A percentile compares a stretch with the other conserved stretches of the same genome.
These are phyloP conservation scores for Bombus sylvicola DNA, from an alignment of 1,140 invertebrate genomes.

Conservation along the genomic window DNA sequence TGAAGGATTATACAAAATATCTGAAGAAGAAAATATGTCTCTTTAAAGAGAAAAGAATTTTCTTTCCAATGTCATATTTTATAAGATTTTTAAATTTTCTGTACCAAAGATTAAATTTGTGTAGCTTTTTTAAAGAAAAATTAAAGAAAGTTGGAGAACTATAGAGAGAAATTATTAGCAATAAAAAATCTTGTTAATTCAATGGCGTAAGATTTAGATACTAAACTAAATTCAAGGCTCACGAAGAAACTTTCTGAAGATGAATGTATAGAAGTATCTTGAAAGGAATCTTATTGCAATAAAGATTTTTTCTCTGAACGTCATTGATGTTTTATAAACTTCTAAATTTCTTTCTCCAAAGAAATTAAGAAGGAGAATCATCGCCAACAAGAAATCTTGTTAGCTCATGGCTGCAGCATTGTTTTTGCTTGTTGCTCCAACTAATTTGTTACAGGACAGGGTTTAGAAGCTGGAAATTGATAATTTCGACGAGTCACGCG, in stretches of 20 bases:
- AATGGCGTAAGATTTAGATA: too few species aligned
- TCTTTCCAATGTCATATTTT: background rate
- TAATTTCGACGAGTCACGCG: constrained; percentile 18
- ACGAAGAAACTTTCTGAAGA: too few species aligned
- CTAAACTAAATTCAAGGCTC: too few species aligned
- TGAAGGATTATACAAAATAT: too few species aligned
- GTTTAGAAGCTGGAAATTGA: constrained; percentile 18
- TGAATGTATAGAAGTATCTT: too few species aligned
- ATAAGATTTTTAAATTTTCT: background rate
- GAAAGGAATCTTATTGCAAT: too few species aligned
- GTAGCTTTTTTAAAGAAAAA: background rate
- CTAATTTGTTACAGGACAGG: background rate
- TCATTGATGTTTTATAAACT: too few species aligned
- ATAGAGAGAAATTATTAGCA: background rate
- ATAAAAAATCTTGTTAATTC: background rate
- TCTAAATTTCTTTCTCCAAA: too few species aligned
- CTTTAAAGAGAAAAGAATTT: background rate
- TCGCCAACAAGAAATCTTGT: background rate
- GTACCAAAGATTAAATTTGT: background rate
- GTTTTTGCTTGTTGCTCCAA: background rate
- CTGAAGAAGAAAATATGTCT: too few species aligned
- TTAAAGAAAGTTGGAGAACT: background rate
- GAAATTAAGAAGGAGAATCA: background rate
- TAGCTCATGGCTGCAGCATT: background rate
- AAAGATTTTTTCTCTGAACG: too few species aligned